Evolutionary conservation across 1,140 invertebrate genomes (phyloP).

Genomic region (Matsumurasca onukii): DNA sequence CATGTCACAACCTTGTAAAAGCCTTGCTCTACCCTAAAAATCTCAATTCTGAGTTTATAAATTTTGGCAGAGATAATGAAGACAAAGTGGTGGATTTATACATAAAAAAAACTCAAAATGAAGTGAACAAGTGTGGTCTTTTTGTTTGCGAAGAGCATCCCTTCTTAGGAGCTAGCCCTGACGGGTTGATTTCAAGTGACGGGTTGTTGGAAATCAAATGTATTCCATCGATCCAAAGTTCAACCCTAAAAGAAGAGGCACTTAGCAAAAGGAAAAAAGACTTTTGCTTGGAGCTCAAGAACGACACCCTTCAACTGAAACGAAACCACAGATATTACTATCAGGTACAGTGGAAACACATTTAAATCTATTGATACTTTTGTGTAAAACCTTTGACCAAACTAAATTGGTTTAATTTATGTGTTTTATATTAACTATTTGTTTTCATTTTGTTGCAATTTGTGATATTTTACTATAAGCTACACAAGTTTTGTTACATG

Average conservation of each 20-base stretch:
- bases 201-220: constrained; percentile 14
- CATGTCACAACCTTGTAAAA: constrained; percentile 12
- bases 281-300: background rate
- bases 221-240: background rate
- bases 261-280: background rate
- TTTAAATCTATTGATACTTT: no score
- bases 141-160: constrained; percentile 9
- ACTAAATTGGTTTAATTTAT: no score
- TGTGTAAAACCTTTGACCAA: no score
- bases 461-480: no score
- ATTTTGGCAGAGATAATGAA: constrained; percentile 12
- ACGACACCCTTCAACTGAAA: background rate
- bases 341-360: constrained; percentile 14
- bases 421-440: no score
- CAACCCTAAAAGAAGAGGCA: background rate
- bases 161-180: background rate
- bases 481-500: no score
- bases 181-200: background rate
- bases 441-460: no score
- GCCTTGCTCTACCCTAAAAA: background rate
- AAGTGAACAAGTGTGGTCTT: constrained; percentile 9
- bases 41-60: background rate
- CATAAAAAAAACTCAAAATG: background rate
- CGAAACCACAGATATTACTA: constrained; percentile 4
- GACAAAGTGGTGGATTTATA: background rate